Conservation (phyloP, 2,797 vertebrate species). For the Coranthus polyacanthus region DNA sequence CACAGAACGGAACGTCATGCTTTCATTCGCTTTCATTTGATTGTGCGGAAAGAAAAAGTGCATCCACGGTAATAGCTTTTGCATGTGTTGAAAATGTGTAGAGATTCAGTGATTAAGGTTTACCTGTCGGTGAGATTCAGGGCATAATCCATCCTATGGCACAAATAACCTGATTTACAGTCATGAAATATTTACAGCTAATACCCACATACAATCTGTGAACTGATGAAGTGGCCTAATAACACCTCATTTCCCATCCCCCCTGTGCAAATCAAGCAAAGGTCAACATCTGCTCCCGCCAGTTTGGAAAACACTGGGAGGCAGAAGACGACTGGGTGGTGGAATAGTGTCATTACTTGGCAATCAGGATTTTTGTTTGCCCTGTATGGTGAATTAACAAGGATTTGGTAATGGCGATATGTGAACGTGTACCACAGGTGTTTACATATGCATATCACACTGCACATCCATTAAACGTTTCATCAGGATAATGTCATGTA, state of each 20-base stretch:
- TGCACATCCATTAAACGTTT: not conserved
- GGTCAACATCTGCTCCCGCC: constrained; percentile 71
- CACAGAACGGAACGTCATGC: not conserved
- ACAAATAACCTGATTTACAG: constrained; percentile 13
- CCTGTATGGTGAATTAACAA: not conserved
- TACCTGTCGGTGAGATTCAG: constrained; percentile 1
- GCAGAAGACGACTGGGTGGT: constrained; percentile 9
- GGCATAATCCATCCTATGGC: not conserved
- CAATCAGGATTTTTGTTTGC: constrained; percentile 19
- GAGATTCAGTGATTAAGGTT: constrained; percentile 6
- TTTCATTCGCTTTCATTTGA: not conserved
- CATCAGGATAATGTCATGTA: not conserved
- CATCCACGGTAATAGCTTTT: no score
- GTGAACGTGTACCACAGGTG: not conserved
- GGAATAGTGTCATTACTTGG: constrained; percentile 26
- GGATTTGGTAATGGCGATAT: constrained; percentile 4
- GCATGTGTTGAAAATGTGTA: no score
- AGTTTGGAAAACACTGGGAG: constrained; percentile 53
- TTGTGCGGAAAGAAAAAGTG: not conserved
- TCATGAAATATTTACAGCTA: constrained; percentile 61
- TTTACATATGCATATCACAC: not conserved
- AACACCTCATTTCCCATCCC: constrained; percentile 33
- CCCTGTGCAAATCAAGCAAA: constrained; percentile 49
- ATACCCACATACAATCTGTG: constrained; percentile 55
- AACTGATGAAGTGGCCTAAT: constrained; percentile 40